Base-by-base conservation (phyloP, 2,888 invertebrate genomes). In the Heliconius hortense region DNA sequence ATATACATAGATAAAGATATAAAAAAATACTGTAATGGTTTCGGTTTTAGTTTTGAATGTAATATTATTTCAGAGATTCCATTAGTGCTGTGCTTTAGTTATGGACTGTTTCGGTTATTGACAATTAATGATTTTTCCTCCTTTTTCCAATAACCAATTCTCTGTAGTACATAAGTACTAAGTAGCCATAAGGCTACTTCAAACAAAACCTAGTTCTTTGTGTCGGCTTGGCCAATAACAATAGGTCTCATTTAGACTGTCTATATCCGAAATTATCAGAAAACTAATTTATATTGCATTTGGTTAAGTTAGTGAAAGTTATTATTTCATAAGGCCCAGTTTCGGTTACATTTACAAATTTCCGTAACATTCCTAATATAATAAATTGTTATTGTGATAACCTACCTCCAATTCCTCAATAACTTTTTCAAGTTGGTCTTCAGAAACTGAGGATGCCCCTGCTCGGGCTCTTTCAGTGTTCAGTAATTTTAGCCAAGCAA, bases 381-480 rank as follows among this genome's bases (percentile, higher is more conserved):
- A 56, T 56, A 4, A n/a, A n/a, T 2, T 48, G 5, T 48, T 21
- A 48, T n/a, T 31, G 31, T 21, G 31, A 68, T 72, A 24, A 85
- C 88, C 87, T 78, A 95, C 96, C 95, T 99, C 99, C 72, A 99
- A 94, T 86, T 98, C 97, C 91, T 99, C 98, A 79, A 99, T 96
- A 76, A 98, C 97, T 83, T 97, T 96, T 89, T 99, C 99, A 84
- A 99, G 95, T 86, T 97, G 97, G 85, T 97, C 97, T 89, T 98
- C 98, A 71, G 96, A 95, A 79, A 99, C 95, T 73, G 96, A 95
- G 78, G 95, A 89, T 78, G 96, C 95, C 81, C 97, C 97, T 78
- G 96, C 96, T 84, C 96, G 95, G 71, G 97, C 96, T 79, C 98
- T 95, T 91, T 98, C 98, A n/a, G 97, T 96, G 90, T 99, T 99